Evolutionary conservation across 1,140 invertebrate species (phyloP), one percentile per base, ranked within the genome.

Genomic region (Notospermus geniculatus): DNA sequence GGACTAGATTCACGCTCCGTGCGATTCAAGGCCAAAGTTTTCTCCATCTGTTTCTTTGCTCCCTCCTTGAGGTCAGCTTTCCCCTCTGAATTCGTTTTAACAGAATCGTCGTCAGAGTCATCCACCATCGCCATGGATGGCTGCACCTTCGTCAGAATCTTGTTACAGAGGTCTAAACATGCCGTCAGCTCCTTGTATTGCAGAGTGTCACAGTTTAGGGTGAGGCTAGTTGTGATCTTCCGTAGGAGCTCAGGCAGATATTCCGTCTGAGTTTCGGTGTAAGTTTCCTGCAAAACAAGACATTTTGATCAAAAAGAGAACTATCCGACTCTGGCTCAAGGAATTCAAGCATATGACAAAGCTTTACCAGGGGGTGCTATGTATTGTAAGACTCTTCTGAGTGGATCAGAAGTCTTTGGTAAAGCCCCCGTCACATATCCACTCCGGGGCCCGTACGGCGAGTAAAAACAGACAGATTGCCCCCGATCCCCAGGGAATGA

Each of bases 141-240:
- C 72, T 90, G 89, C 1, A 91, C 88, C 74, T 89, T 88, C 0
- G 86, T 87, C 19, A 92, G 80, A 65, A 93, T 88, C 80, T 90
- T 90, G 32, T 86, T 86, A 71, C 89, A 90, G 0, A 92, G 78
- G 54, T 85, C 82, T 4, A 92, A 82, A 65, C 86, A 86, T 28
- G 82, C 81, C 0, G 84, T 85, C 0, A 91, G 84, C 73, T 92
- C 89, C 28, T 77, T 67, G 11, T 87, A 83, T 43, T 83, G 84
- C 2, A 92, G 71, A 41, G 81, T 73, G 39, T 85, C 80, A 65
- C 87, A 85, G 67, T 86, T 83, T 22, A 81, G 68, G 0, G 85
- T 87, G 15, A 91, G 73, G 61, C 87, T 84, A 57, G 69, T 62
- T 29, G 75, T 74, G 15, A 92, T 86, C 60, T 87, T 83, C 46